Evolutionary conservation across 1,140 invertebrate genomes (phyloP).

Genomic region (Pseudomyrmex pallidus): DNA sequence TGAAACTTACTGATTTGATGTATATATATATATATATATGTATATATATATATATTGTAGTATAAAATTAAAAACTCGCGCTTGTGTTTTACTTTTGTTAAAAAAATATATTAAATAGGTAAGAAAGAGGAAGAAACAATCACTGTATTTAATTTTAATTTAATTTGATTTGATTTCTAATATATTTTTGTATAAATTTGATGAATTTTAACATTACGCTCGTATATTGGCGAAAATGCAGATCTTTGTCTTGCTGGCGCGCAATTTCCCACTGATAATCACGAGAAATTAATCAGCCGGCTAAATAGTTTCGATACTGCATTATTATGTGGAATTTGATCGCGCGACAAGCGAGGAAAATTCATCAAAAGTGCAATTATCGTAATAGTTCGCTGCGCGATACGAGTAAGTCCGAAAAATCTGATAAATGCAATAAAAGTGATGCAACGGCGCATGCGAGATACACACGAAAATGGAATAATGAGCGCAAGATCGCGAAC

Average conservation of each 20-base stretch:
- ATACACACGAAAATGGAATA: constrained; percentile 26
- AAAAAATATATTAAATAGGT: too few species aligned
- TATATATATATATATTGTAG: too few species aligned
- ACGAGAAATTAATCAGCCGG: constrained; percentile 45
- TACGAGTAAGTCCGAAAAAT: constrained; percentile 13
- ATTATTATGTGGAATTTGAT: constrained; percentile 41
- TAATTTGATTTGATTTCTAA: constrained; percentile 19
- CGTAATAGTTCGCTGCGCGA: constrained; percentile 9
- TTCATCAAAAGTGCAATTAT: constrained; percentile 53
- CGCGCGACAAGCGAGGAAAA: constrained; percentile 23
- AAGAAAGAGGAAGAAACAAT: too few species aligned
- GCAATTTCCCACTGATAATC: constrained; percentile 45
- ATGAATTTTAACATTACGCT: constrained; percentile 6
- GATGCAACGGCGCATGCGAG: constrained; percentile 3
- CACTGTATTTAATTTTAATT: not conserved
- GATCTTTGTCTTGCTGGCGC: not conserved
- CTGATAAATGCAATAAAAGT: constrained; percentile 29
- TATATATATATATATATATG: too few species aligned
- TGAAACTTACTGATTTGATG: not conserved
- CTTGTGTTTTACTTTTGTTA: too few species aligned
- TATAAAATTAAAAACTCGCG: not conserved
- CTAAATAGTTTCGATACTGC: constrained; percentile 51
- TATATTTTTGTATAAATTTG: constrained; percentile 18
- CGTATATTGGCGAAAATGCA: constrained; percentile 6
- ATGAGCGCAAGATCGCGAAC: not conserved